Base-by-base conservation (phyloP, 2,113 vertebrate genomes). In the Corythoichthys intestinalis region DNA sequence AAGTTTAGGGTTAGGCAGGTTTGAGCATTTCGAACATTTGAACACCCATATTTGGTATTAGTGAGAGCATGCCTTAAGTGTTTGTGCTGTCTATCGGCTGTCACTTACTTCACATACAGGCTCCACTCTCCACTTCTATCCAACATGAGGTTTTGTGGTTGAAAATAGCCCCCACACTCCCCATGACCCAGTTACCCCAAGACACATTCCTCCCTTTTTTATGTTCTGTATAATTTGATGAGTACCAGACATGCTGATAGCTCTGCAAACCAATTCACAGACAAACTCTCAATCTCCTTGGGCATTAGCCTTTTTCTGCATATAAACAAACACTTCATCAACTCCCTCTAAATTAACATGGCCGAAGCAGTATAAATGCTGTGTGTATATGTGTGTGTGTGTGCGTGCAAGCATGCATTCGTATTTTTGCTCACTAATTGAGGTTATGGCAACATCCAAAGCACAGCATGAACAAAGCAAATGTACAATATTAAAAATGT, bases 91-190 rank as follows among this genome's bases (percentile, higher is more conserved):
- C 84, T 70, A 77, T 91, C 87, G 91, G 82, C 87, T 89, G 87
- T 72, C 81, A 90, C 79, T 76, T 80, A 81, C 81, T 83, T 75
- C 69, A 77, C 39, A 80, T 82, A 41, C 80, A 64, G 66, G 72
- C 67, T 57, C 67, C 66, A 73, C 74, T 67, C 67, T 54, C 67
- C 65, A 73, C 74, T 65, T 74, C 48, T 47, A 63, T 66, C 67
- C 35, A 78, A 84, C 81, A 83, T 52, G 77, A 76, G 84, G 71
- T 76, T 83, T 89, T 83, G 37, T 62, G 65, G 71, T 85, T 86
- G 74, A 88, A 93, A 94, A 93, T 89, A 93, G 91, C 85, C 70
- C 69, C 58, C 76, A 73, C 67, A 71, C 80, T 87, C 72, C 77
- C 48, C 4, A 2, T 65, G 68, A 56, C 78, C 53, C 52, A 20